Percentiles rank a stretch among this genome's conserved stretches.
phyloP scores from a whole-genome alignment of 2,797 vertebrate genomes.

The Danio choprae region DNA sequence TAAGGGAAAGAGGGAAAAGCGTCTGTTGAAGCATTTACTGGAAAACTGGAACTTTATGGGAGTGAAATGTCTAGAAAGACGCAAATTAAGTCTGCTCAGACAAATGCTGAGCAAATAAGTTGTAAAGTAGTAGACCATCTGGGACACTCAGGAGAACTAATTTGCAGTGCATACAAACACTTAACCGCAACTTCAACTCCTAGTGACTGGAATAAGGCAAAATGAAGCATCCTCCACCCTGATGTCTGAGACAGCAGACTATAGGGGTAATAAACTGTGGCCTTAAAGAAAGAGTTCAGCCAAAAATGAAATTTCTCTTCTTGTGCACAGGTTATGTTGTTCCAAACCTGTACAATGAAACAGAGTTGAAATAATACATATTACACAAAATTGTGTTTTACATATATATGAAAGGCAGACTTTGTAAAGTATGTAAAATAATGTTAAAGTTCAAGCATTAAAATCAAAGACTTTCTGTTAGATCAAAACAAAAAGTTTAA shows the following conservation, averaged over 20 bases:
- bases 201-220: conserved; percentile 23
- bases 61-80: conserved; percentile 35
- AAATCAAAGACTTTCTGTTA: too few species aligned
- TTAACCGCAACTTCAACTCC: conserved; percentile 46
- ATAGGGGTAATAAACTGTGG: not conserved
- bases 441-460: too few species aligned
- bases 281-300: not conserved
- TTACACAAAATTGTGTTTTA: too few species aligned
- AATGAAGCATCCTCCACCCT: conserved; percentile 22
- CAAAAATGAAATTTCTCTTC: not conserved
- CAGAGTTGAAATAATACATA: too few species aligned
- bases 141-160: conserved; percentile 42
- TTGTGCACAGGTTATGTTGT: not conserved
- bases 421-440: too few species aligned
- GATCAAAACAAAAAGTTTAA: too few species aligned
- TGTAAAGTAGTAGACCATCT: conserved; percentile 50
- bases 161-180: conserved; percentile 41
- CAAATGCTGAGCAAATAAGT: conserved; percentile 47
- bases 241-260: conserved; percentile 30
- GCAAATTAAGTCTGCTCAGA: conserved; percentile 29
- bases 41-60: conserved; percentile 36
- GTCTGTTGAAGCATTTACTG: conserved; percentile 36
- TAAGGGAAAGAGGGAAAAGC: not conserved
- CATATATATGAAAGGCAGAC: too few species aligned
- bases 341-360: not conserved